These are phyloP conservation scores for Slavum lentiscoides DNA, from an alignment of 2,888 invertebrate species.

Conservation along the genomic window DNA sequence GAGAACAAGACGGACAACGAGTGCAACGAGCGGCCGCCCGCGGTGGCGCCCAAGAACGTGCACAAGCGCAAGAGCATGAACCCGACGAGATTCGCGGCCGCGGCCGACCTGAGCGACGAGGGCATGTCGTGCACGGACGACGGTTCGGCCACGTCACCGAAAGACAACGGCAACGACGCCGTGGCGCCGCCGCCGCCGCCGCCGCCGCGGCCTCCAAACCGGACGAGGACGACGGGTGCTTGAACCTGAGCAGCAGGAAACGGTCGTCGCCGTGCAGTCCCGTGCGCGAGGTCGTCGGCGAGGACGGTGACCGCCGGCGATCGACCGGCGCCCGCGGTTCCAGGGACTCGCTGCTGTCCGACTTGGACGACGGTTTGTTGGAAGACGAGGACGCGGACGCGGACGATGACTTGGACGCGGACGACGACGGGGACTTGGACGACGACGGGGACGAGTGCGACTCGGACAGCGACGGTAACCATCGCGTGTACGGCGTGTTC, in stretches of 20 bases:
- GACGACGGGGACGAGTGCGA: constrained; percentile 59
- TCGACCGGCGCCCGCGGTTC: constrained; percentile 3
- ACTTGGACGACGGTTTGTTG: constrained; percentile 29
- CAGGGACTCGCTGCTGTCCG: constrained; percentile 29
- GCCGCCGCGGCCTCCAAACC: not conserved
- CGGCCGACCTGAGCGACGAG: constrained; percentile 53
- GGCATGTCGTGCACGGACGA: constrained; percentile 51
- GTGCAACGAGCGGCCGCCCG: constrained; percentile 63
- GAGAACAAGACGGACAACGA: constrained; percentile 62
- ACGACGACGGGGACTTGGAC: constrained; percentile 60
- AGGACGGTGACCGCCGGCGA: not conserved
- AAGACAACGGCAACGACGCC: constrained; percentile 24
- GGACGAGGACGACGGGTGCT: constrained; percentile 50
- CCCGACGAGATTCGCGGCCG: constrained; percentile 67
- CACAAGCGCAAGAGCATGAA: constrained; percentile 87
- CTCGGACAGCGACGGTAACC: constrained; percentile 64
- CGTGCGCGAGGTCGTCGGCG: not conserved
- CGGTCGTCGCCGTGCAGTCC: constrained; percentile 8
- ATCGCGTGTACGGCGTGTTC: constrained; percentile 74
- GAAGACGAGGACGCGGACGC: constrained; percentile 56
- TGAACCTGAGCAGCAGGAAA: constrained; percentile 52
- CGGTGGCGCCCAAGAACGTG: constrained; percentile 68
- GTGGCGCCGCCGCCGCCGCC: not conserved
- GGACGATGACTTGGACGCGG: constrained; percentile 60
- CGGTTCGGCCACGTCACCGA: constrained; percentile 49